These are phyloP conservation scores for Dendrocopos noguchii DNA, from an alignment of 2,113 vertebrate species.

Conservation along the genomic window DNA sequence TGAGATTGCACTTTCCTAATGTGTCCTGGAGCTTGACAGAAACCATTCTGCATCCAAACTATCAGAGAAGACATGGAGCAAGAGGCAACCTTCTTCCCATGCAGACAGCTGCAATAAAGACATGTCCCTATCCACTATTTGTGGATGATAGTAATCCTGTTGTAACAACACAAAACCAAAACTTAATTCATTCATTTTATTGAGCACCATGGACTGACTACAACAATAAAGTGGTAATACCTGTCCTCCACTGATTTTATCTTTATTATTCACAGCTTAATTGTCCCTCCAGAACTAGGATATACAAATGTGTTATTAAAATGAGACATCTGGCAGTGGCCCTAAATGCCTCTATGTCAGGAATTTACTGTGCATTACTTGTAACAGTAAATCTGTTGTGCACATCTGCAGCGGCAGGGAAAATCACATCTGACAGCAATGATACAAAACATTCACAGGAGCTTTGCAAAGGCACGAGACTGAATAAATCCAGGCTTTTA, in stretches of 20 bases:
- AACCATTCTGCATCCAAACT: constrained; percentile 34
- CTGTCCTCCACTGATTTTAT: constrained; percentile 66
- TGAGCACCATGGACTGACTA: constrained; percentile 43
- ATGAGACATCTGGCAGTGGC: constrained; percentile 62
- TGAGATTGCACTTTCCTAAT: constrained; percentile 53
- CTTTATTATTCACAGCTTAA: constrained; percentile 59
- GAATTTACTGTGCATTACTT: constrained; percentile 66
- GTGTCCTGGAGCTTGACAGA: constrained; percentile 49
- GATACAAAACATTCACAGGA: constrained; percentile 60
- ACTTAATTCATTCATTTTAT: constrained; percentile 65
- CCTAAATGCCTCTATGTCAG: constrained; percentile 52
- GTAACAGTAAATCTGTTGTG: constrained; percentile 55
- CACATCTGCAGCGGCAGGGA: constrained; percentile 54
- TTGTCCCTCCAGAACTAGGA: constrained; percentile 49
- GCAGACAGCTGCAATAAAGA: constrained; percentile 69
- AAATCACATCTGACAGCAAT: constrained; percentile 56
- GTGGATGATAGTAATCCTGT: constrained; percentile 64
- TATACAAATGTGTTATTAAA: constrained; percentile 66
- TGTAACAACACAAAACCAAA: constrained; percentile 65
- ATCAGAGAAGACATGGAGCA: constrained; percentile 27
- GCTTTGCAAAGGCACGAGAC: constrained; percentile 32
- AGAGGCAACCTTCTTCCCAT: constrained; percentile 42
- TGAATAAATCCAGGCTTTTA: constrained; percentile 55
- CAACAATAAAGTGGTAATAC: constrained; percentile 70
- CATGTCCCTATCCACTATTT: constrained; percentile 52